Evolutionary conservation across 2,888 invertebrate genomes (phyloP), one percentile per base, ranked within the genome.

Genomic region (Papilio gigon): DNA sequence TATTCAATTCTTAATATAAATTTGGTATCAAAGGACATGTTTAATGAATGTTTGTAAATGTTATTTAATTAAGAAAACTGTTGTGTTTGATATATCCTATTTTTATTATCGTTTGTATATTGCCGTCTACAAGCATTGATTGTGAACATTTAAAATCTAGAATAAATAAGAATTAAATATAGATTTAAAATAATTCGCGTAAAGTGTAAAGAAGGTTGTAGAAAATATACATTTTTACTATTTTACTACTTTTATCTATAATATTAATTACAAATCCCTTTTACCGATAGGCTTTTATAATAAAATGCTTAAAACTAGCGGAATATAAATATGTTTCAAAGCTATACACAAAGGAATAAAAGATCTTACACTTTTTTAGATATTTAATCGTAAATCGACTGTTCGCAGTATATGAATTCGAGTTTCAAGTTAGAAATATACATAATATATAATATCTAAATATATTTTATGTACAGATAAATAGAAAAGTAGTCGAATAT

Each of bases 381-480:
- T 86, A 87, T 87, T 91, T 91, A 90, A 87, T 91, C 89, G 85
- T 90, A 90, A 89, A 89, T 90, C 91, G 91, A 91, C 90, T 89
- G 90, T 89, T 68, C 85, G 86, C 87, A 89, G 87, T 91, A 90
- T 89, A 90, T 89, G 90, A 90, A 92, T 90, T 89, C 88, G 85
- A 91, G 87, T 89, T 91, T 86, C 85, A 89, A 90, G 89, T 89
- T 89, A 88, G 90, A 90, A 91, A 90, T 91, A 90, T 92, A 92
- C 90, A 90, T 90, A 89, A 87, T 91, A 90, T 89, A 88, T 89
- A 88, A 89, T 91, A 90, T 92, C 90, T 92, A 92, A 92, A 91
- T 92, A 91, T 91, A 92, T 89, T 89, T 90, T 92, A 90, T 92
- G 87, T 92, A 91, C 90, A 91, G 91, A 91, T 85, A 87, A 90